A percentile compares a stretch with the other conserved stretches of the same genome.
Conservation (phyloP, 1,140 invertebrate genomes). For the Lucilia cuprina region DNA sequence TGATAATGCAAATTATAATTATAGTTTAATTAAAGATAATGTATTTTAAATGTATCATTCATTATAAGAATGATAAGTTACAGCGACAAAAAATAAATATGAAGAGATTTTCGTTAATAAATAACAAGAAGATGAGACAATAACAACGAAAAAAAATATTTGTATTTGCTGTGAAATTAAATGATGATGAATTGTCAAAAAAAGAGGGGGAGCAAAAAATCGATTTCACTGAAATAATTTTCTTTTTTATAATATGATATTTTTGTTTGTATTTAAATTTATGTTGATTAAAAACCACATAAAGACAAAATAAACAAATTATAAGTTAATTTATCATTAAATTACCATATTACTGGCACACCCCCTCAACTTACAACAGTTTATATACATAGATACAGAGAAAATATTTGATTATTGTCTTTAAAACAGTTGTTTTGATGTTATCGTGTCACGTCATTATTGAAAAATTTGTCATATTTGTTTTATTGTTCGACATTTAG, state of each 20-base stretch:
- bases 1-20: neutral
- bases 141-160: neutral
- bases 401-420: slow-evolving; percentile 7
- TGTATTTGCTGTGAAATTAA: neutral
- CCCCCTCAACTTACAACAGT: neutral
- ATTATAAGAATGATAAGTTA: neutral
- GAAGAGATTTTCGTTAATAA: neutral
- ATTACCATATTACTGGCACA: slow-evolving; percentile 10
- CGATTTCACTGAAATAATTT: neutral
- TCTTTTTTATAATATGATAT: neutral
- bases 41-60: neutral
- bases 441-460: slow-evolving; percentile 28
- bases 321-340: slow-evolving; percentile 29
- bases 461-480: no score
- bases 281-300: neutral
- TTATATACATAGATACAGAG: neutral
- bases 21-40: neutral
- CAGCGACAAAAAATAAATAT: neutral
- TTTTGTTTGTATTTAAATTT: neutral
- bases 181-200: neutral
- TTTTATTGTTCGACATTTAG: no score
- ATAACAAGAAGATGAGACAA: neutral
- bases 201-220: neutral
- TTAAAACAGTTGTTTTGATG: slow-evolving; percentile 33
- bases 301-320: slow-evolving; percentile 30